A percentile compares a stretch with the other conserved stretches of the same genome.
phyloP scores from a whole-genome alignment of 2,888 invertebrate genomes.

The Drosophila siamana region DNA sequence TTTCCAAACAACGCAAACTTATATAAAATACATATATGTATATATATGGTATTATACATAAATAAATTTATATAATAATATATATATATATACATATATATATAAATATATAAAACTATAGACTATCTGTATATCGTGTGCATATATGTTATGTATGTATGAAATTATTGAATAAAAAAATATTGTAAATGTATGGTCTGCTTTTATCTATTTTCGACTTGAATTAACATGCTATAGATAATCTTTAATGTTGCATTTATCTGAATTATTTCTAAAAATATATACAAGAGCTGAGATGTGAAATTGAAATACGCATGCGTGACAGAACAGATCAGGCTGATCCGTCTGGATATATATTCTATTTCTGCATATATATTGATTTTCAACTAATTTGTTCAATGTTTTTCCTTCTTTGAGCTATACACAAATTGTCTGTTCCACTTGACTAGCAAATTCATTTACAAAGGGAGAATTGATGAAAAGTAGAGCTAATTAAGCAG shows the following conservation, averaged over 20 bases:
- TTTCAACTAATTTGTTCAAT: slow-evolving; percentile 74
- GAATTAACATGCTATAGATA: slow-evolving; percentile 29
- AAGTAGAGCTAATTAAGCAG: slow-evolving; percentile 44
- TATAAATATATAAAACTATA: slow-evolving; percentile 58
- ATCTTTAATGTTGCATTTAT: slow-evolving; percentile 59
- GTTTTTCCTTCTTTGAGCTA: slow-evolving; percentile 49
- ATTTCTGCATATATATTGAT: slow-evolving; percentile 36
- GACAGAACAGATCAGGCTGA: slow-evolving; percentile 32
- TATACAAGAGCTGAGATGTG: slow-evolving; percentile 51
- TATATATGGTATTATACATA: slow-evolving; percentile 18
- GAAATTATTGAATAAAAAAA: slow-evolving; percentile 58
- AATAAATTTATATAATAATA: slow-evolving; percentile 16
- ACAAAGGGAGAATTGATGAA: slow-evolving; percentile 48
- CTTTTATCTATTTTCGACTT: slow-evolving; percentile 51
- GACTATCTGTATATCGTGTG: slow-evolving; percentile 58
- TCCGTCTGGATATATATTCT: slow-evolving; percentile 29
- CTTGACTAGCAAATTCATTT: slow-evolving; percentile 77
- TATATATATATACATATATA: slow-evolving; percentile 9
- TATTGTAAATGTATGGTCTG: slow-evolving; percentile 55
- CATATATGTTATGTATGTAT: slow-evolving; percentile 39
- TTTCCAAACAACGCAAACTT: slow-evolving; percentile 77
- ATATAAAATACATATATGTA: slow-evolving; percentile 23
- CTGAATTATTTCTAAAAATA: slow-evolving; percentile 48
- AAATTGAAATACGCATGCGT: slow-evolving; percentile 53
- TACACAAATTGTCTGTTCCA: slow-evolving; percentile 73